Percentiles rank a stretch among this genome's conserved stretches.
These are phyloP conservation scores for Tetramorium bicarinatum DNA, from an alignment of 2,888 invertebrate genomes.

Conservation along the genomic window DNA sequence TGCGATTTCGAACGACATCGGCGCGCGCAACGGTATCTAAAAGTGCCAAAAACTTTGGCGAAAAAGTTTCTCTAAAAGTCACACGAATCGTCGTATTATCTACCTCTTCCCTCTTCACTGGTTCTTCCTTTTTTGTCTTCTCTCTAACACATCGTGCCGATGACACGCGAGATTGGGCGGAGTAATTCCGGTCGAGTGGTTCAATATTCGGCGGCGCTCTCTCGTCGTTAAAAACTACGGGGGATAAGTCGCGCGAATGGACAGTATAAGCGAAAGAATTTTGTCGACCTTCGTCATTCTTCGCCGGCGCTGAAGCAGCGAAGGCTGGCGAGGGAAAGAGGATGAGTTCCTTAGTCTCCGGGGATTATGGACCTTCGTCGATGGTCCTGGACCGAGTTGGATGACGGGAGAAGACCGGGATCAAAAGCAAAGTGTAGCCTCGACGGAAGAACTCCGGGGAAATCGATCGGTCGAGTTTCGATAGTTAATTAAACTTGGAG, in stretches of 20 bases:
- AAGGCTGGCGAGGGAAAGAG: conserved; percentile 26
- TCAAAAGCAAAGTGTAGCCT: conserved; percentile 62
- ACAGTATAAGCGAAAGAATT: conserved; percentile 62
- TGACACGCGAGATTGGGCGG: conserved; percentile 53
- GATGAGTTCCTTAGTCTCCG: conserved; percentile 61
- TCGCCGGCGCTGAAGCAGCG: conserved; percentile 28
- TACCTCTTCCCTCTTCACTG: conserved; percentile 11
- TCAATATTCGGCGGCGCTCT: conserved; percentile 63
- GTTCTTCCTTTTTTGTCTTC: conserved; percentile 6
- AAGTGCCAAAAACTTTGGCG: conserved; percentile 70
- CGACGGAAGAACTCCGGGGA: conserved; percentile 74
- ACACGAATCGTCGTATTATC: conserved; percentile 56
- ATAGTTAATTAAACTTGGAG: conserved; percentile 84
- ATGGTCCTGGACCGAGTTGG: conserved; percentile 57
- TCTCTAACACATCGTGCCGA: conserved; percentile 45
- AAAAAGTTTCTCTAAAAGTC: conserved; percentile 72
- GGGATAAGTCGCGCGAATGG: conserved; percentile 47
- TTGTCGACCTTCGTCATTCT: conserved; percentile 59
- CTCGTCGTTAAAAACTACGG: conserved; percentile 60
- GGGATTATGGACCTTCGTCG: conserved; percentile 70
- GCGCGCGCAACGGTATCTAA: conserved; percentile 59
- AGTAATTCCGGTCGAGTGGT: conserved; percentile 57
- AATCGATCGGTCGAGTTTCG: conserved; percentile 83
- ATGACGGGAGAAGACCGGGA: conserved; percentile 58
- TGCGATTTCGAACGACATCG: conserved; percentile 60